Evolutionary conservation across 2,113 vertebrate species (phyloP), one percentile per base, ranked within the genome.

Genomic region (Ceuthmochares aereus): DNA sequence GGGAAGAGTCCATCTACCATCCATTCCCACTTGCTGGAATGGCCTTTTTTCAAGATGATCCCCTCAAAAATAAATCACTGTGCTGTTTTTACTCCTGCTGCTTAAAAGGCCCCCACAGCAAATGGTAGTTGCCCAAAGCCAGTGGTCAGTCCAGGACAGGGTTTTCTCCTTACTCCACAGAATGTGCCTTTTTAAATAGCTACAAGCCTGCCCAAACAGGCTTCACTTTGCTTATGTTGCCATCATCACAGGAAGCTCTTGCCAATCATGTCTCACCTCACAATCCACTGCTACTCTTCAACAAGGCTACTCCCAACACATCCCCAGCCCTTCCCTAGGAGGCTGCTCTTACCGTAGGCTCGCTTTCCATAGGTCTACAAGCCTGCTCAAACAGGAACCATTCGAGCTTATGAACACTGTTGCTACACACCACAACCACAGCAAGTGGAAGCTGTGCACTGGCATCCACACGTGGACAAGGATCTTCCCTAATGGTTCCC

Each of bases 401-500:
- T 40, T 52, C 4, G 34, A 37, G 32, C 14, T 84, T 42, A 23
- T 21, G 5, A 66, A 60, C 29, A 21, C 52, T 3, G 3, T 25
- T 58, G 23, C 36, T 19, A n/a, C 12, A 49, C 10, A 54, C 21
- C 29, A 32, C 0, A 1, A 32, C 23, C 17, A 59, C n/a, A 79
- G 20, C 22, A 69, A 47, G 27, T 29, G 13, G 10, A 47, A 87
- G 55, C 25, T 54, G 14, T 64, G 37, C 37, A 22, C 10, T 64
- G 49, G 25, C 19, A n/a, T 64, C 63, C 27, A 29, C 14, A 63
- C 5, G 7, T 15, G 4, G 17, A 21, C 37, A 72, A 40, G 55
- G 10, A 3, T 68, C 36, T 51, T 12, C 5, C 9, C 1, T 62
- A 51, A 0, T 16, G 20, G 6, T n/a, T 9, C 12, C 11, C 27